Conservation (phyloP, 2,888 invertebrate species). For the Oscheius sp. region DNA sequence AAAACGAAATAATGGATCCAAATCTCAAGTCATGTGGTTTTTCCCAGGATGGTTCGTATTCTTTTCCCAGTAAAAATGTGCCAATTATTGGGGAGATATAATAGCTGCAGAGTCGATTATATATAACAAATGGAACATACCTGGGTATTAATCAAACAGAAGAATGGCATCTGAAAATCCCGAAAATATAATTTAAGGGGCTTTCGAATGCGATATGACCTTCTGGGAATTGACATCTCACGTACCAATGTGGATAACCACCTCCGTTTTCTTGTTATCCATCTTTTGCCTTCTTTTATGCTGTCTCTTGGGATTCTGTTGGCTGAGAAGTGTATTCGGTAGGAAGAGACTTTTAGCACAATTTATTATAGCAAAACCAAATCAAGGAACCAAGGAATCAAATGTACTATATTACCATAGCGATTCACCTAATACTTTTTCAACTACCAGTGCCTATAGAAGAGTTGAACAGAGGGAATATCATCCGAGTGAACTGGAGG, state of each 20-base stretch:
- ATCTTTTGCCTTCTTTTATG: conserved; percentile 35
- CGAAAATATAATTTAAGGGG: conserved; percentile 24
- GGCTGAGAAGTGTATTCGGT: conserved; percentile 40
- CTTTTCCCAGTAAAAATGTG: neutral
- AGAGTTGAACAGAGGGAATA: conserved; percentile 49
- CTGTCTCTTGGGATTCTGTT: conserved; percentile 37
- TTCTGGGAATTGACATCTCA: conserved; percentile 42
- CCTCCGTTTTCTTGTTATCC: conserved; percentile 35
- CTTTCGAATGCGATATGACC: conserved; percentile 56
- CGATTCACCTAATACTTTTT: conserved; percentile 46
- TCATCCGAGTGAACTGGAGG: conserved; percentile 49
- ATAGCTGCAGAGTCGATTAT: conserved; percentile 12
- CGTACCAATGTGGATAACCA: conserved; percentile 39
- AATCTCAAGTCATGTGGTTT: conserved; percentile 56
- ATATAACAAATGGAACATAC: conserved; percentile 15
- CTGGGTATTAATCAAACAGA: neutral
- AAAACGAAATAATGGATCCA: conserved; percentile 58
- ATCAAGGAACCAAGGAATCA: conserved; percentile 38
- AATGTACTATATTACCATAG: conserved; percentile 49
- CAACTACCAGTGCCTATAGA: conserved; percentile 47
- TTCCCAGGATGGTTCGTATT: conserved; percentile 44
- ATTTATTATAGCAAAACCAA: conserved; percentile 6
- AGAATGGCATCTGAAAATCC: neutral
- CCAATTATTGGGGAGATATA: conserved; percentile 6
- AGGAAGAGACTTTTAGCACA: conserved; percentile 5